phyloP scores from a whole-genome alignment of 2,113 vertebrate genomes.

The Eubucco bourcierii region DNA sequence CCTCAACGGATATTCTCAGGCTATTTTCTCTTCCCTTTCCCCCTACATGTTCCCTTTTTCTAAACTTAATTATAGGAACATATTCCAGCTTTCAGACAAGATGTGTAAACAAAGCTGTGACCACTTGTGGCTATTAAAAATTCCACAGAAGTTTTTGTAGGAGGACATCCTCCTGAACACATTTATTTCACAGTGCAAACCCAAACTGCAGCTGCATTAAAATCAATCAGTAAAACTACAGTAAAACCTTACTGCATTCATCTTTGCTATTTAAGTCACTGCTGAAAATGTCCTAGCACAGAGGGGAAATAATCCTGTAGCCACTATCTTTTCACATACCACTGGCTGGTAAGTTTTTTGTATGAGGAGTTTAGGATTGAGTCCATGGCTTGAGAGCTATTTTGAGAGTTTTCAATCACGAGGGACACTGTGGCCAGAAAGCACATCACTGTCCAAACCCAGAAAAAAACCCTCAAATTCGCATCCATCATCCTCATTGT shows the following conservation, averaged over 20 bases:
- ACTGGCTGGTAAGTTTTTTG: too few species aligned
- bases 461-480: not conserved
- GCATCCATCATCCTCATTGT: not conserved
- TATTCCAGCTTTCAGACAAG: slow-evolving; percentile 37
- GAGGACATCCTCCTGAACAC: slow-evolving; percentile 2
- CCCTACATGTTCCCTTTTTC: not conserved
- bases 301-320: not conserved
- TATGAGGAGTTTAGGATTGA: not conserved
- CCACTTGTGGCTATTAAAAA: slow-evolving; percentile 46
- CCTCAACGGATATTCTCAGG: slow-evolving; percentile 57
- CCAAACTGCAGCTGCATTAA: not conserved
- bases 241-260: not conserved
- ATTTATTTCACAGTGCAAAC: slow-evolving; percentile 1
- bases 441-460: not conserved
- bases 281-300: not conserved
- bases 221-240: not conserved
- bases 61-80: slow-evolving; percentile 10
- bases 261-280: not conserved
- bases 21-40: slow-evolving; percentile 20
- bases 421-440: slow-evolving; percentile 1
- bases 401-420: not conserved
- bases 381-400: not conserved
- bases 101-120: slow-evolving; percentile 50
- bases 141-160: slow-evolving; percentile 31
- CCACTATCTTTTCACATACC: not conserved